phyloP scores from a whole-genome alignment of 2,113 vertebrate genomes.

The Dasypus novemcinctus region DNA sequence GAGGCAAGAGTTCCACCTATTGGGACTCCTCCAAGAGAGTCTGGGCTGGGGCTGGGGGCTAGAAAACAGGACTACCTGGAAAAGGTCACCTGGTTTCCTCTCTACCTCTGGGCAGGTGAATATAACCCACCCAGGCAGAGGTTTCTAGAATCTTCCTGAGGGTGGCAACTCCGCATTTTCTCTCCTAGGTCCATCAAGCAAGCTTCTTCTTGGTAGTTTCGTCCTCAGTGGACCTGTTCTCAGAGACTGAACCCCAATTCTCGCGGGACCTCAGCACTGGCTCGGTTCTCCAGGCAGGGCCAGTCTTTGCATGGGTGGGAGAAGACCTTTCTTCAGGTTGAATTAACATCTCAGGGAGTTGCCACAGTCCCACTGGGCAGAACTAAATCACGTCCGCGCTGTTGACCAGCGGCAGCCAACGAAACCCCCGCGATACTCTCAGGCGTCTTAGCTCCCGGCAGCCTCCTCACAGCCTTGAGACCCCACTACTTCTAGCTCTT shows the following conservation, averaged over 20 bases:
- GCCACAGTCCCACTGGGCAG: neutral
- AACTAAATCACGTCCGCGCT: neutral
- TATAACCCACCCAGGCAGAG: neutral
- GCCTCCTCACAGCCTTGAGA: neutral
- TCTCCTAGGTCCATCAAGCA: neutral
- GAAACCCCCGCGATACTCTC: no score
- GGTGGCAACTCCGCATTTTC: neutral
- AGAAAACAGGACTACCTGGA: neutral
- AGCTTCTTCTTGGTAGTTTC: neutral
- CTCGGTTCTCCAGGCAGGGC: neutral
- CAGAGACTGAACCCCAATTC: neutral
- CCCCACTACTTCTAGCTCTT: neutral
- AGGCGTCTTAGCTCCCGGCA: neutral
- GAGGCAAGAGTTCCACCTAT: neutral
- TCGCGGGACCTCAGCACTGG: neutral
- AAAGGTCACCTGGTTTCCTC: neutral
- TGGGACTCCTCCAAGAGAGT: neutral
- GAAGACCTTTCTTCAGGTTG: neutral
- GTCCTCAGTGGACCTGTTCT: neutral
- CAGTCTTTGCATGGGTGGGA: no score
- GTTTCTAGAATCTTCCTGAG: conserved; percentile 53
- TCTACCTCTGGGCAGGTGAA: neutral
- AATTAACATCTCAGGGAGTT: neutral
- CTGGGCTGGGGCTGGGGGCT: neutral
- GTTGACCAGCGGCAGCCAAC: neutral